These are phyloP conservation scores for Anguilla pacifica DNA, from an alignment of 2,797 vertebrate genomes.

Conservation along the genomic window DNA sequence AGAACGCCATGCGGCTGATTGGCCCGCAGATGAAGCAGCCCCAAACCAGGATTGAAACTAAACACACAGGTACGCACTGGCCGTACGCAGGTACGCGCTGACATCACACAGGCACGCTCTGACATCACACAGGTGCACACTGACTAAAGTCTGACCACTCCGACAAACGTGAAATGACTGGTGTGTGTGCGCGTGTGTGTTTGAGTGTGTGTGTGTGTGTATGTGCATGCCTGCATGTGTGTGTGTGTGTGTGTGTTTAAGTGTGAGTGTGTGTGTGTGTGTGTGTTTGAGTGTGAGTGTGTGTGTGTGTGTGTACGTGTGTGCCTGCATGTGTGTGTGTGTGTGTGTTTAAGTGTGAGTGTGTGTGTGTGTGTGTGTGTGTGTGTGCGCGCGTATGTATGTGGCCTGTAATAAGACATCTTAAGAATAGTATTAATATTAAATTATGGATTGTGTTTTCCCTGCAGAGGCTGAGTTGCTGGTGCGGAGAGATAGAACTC, in stretches of 20 bases:
- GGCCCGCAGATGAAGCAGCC: constrained; percentile 62
- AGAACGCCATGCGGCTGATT: constrained; percentile 60
- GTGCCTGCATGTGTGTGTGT: not conserved
- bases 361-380: not conserved
- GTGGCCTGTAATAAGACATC: not conserved
- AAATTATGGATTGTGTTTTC: not conserved
- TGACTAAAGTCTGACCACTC: not conserved
- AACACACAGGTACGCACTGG: constrained; percentile 51
- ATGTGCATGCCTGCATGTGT: not conserved
- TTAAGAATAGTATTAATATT: not conserved
- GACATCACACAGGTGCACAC: not conserved
- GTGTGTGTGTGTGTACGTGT: too few species aligned
- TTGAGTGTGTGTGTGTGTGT: not conserved
- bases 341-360: not conserved
- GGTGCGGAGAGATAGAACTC: constrained; percentile 51
- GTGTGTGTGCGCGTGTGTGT: not conserved
- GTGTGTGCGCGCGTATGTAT: not conserved
- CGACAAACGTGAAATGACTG: not conserved
- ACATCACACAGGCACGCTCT: too few species aligned
- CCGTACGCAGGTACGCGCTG: not conserved
- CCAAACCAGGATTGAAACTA: constrained; percentile 47
- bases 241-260: not conserved
- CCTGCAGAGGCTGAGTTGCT: constrained; percentile 60
- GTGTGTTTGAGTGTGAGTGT: too few species aligned
- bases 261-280: not conserved